Evolutionary conservation across 2,113 vertebrate species (phyloP).

Genomic region (Daubentonia madagascariensis): DNA sequence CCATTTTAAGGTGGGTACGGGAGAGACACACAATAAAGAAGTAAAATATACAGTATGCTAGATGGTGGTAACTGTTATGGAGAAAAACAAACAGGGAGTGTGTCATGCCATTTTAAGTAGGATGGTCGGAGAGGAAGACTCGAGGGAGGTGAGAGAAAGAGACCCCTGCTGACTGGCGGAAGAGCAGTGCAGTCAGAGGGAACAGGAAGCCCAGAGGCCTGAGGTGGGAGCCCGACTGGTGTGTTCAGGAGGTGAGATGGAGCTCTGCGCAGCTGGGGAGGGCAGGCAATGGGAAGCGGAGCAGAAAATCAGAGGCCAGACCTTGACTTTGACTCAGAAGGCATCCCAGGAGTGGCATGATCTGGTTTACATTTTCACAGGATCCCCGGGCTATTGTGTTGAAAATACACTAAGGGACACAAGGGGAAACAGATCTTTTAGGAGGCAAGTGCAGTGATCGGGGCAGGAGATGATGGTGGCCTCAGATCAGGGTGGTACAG

Average conservation of each 20-base stretch:
- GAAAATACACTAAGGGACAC: background rate
- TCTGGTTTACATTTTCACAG: background rate
- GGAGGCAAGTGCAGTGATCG: background rate
- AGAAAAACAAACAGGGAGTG: background rate
- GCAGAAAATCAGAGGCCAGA: background rate
- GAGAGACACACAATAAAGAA: background rate
- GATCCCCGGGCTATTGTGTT: background rate
- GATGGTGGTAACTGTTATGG: background rate
- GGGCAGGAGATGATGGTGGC: too few relatives aligned
- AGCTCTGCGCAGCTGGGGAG: too few relatives aligned
- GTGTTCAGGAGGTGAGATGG: background rate
- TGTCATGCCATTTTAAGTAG: background rate
- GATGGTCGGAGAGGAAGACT: background rate
- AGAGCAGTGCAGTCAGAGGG: too few relatives aligned
- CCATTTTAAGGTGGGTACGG: background rate
- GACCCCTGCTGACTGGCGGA: background rate
- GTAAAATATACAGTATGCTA: background rate
- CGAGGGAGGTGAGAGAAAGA: background rate
- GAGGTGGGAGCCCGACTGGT: accelerated
- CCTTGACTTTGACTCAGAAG: background rate
- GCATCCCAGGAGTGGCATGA: accelerated
- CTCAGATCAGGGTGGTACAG: background rate
- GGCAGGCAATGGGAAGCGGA: accelerated
- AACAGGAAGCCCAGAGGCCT: background rate
- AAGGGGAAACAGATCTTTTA: accelerated